phyloP scores from a whole-genome alignment of 2,113 vertebrate species.

The Fregata magnificens region DNA sequence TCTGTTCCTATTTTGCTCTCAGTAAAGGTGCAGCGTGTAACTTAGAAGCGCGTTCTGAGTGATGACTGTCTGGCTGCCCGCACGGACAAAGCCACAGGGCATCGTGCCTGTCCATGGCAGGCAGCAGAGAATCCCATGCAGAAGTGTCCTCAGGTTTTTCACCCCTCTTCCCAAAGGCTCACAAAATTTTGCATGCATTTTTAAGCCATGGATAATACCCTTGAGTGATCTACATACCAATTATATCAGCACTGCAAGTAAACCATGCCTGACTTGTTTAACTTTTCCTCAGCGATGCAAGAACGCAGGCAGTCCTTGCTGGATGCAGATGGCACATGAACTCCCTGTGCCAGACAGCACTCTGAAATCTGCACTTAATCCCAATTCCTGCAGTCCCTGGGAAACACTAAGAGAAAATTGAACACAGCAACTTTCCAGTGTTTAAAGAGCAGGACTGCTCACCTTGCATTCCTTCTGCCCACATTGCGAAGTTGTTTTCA shows the following conservation, averaged over 20 bases:
- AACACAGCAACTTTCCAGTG: neutral
- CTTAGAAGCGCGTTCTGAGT: neutral
- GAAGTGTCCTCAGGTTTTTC: neutral
- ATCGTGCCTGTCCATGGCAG: rapidly evolving
- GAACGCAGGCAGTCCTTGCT: neutral
- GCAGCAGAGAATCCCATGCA: neutral
- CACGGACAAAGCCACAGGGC: neutral
- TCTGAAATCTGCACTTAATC: neutral
- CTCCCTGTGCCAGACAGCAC: neutral
- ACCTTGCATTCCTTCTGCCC: neutral
- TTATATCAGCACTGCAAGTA: neutral
- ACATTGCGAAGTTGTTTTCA: neutral
- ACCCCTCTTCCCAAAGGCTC: neutral
- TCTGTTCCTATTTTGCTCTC: neutral
- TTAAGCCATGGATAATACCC: neutral
- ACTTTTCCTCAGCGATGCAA: neutral
- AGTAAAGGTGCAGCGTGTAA: neutral
- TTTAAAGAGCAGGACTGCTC: neutral
- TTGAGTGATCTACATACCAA: neutral
- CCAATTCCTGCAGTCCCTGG: neutral
- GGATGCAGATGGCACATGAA: neutral
- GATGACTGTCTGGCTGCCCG: rapidly evolving
- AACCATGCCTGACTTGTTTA: neutral
- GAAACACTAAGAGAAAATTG: neutral
- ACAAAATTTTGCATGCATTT: neutral